Conservation (phyloP, 2,797 vertebrate genomes). For the Dermochelys coriacea region DNA sequence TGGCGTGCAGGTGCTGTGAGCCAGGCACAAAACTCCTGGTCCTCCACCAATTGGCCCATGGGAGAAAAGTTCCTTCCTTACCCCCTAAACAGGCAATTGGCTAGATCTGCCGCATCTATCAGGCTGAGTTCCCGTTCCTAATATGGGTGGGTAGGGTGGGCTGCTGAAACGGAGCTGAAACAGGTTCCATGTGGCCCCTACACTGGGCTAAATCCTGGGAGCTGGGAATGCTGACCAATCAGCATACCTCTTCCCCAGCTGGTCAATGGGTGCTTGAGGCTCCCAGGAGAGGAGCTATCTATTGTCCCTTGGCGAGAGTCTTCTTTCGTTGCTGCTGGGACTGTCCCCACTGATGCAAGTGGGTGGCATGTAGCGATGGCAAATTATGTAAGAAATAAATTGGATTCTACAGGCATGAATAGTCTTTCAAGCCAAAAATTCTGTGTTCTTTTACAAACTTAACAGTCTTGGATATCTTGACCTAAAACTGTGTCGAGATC, state of each 20-base stretch:
- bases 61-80: background rate
- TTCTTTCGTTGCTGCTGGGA: background rate
- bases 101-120: background rate
- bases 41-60: background rate
- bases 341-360: background rate
- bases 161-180: background rate
- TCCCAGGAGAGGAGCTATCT: background rate
- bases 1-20: background rate
- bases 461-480: background rate
- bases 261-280: background rate
- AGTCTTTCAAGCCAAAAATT: background rate
- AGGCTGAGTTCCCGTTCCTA: background rate
- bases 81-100: background rate
- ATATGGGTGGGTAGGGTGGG: background rate
- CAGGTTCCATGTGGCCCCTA: background rate
- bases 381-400: background rate
- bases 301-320: background rate
- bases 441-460: background rate
- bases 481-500: background rate
- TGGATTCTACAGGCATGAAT: background rate
- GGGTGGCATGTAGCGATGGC: background rate
- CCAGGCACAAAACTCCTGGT: background rate
- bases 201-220: background rate
- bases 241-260: background rate
- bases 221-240: background rate